These are phyloP conservation scores for Corella eumyota DNA, from an alignment of 23 tunicate genomes.

Conservation along the genomic window DNA sequence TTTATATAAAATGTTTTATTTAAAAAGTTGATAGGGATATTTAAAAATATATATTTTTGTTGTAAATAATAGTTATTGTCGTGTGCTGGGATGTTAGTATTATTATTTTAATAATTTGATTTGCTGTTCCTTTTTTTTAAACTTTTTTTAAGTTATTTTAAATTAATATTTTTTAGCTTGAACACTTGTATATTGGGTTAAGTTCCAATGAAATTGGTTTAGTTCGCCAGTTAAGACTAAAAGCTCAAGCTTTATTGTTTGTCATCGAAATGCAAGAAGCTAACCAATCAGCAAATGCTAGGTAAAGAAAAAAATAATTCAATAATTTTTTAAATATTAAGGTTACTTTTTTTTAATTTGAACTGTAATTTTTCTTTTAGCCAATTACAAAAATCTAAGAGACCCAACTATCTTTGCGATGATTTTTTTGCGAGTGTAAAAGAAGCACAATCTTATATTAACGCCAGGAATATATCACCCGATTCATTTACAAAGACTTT, in stretches of 20 bases:
- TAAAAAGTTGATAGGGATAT: neutral
- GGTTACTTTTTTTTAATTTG: neutral
- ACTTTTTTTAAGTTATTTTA: no score
- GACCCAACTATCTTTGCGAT: conserved; percentile 21
- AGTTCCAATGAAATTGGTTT: conserved; percentile 62
- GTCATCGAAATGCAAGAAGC: conserved; percentile 60
- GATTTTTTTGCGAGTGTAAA: conserved; percentile 23
- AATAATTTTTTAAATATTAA: neutral
- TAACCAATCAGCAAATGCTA: neutral
- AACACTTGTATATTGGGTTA: conserved; percentile 71
- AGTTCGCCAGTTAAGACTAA: conserved; percentile 54
- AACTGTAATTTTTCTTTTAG: neutral
- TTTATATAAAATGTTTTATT: neutral
- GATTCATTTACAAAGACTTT: conserved; percentile 73
- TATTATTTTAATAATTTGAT: no score
- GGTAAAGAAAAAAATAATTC: conserved; percentile 2
- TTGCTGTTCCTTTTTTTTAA: no score
- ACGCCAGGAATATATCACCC: conserved; percentile 18
- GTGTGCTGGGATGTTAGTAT: no score
- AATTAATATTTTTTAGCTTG: conserved; percentile 48
- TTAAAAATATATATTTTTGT: neutral
- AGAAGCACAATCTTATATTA: conserved; percentile 14
- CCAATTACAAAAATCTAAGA: neutral
- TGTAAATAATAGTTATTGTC: neutral
- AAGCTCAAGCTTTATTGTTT: conserved; percentile 79